phyloP scores from a whole-genome alignment of 2,113 vertebrate genomes.

The Phoxinus phoxinus region DNA sequence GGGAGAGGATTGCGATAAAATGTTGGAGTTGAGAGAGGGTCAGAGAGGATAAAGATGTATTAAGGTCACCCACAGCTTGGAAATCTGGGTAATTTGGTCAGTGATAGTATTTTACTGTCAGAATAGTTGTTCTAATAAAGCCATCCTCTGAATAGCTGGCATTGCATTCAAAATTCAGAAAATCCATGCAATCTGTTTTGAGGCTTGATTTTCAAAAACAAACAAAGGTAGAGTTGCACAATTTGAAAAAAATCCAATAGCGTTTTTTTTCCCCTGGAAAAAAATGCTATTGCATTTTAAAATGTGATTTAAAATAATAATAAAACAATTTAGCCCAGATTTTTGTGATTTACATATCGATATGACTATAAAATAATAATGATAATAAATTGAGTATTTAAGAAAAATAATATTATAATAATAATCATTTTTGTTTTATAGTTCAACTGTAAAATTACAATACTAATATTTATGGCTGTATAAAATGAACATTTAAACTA shows the following conservation, averaged over 20 bases:
- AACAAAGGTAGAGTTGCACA: background rate
- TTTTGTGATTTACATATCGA: background rate
- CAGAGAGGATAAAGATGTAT: slow-evolving; percentile 33
- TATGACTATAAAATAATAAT: background rate
- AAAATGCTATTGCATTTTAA: background rate
- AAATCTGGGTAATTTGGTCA: slow-evolving; percentile 28
- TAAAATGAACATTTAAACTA: no score
- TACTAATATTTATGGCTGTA: background rate
- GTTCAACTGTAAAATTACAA: background rate
- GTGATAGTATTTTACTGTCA: background rate
- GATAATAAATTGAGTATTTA: background rate
- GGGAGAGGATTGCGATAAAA: slow-evolving; percentile 37
- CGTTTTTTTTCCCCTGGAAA: background rate
- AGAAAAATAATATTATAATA: background rate
- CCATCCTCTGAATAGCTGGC: background rate
- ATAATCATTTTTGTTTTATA: background rate
- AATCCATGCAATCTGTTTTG: background rate
- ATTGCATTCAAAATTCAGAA: background rate
- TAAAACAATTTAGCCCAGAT: background rate
- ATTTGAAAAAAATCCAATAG: background rate
- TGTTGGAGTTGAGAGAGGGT: background rate
- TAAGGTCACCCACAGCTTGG: slow-evolving; percentile 12
- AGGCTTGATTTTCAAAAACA: background rate
- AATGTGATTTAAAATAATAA: background rate
- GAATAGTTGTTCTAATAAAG: background rate